phyloP scores from a whole-genome alignment of 1,140 invertebrate genomes.

The Maniola jurtina region DNA sequence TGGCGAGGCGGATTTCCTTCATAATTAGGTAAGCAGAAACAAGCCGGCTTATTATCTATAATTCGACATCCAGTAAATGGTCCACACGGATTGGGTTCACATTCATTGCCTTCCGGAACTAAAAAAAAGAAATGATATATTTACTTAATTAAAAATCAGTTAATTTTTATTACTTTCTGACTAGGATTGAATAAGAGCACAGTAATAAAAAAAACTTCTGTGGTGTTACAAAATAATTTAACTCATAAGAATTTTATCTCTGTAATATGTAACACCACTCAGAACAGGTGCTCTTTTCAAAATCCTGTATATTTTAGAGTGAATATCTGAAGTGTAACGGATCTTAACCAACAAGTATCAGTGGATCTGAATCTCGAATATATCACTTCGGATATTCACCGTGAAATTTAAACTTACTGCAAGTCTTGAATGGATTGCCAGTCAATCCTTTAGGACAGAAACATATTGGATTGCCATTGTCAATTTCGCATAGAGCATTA shows the following conservation, averaged over 20 bases:
- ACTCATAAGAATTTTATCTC: no score
- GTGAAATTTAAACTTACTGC: constrained; percentile 85
- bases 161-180: background rate
- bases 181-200: background rate
- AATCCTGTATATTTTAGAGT: no score
- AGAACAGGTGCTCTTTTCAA: no score
- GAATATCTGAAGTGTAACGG: no score
- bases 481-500: constrained; percentile 90
- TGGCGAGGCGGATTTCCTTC: constrained; percentile 89
- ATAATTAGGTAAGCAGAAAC: constrained; percentile 92
- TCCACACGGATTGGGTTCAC: constrained; percentile 91
- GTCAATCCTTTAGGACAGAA: constrained; percentile 93
- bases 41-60: constrained; percentile 84
- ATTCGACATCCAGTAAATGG: constrained; percentile 88
- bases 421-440: constrained; percentile 94
- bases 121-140: constrained; percentile 42
- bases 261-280: no score
- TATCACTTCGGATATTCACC: constrained; percentile 4
- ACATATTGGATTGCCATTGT: constrained; percentile 92
- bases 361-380: background rate
- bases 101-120: constrained; percentile 93
- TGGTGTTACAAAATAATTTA: background rate
- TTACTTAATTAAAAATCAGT: background rate
- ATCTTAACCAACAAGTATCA: background rate
- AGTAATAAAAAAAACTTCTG: background rate